phyloP scores from a whole-genome alignment of 2,888 invertebrate species.

The Theretra japonica region DNA sequence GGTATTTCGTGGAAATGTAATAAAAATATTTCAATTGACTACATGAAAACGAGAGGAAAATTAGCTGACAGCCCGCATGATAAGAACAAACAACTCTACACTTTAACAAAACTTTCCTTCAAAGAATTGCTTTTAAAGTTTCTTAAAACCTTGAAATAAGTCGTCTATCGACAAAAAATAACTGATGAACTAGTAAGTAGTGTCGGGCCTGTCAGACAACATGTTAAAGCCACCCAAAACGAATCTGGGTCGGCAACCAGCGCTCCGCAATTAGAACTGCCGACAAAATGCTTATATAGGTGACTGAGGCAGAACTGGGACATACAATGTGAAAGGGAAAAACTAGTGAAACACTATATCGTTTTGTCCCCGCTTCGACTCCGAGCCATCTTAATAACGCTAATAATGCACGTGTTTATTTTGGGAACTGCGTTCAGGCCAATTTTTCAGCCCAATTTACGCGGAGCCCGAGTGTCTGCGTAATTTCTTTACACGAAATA shows the following conservation, averaged over 20 bases:
- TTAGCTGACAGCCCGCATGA: too few species aligned
- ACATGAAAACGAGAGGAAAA: too few species aligned
- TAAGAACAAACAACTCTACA: too few species aligned
- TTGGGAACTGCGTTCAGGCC: conserved; percentile 54
- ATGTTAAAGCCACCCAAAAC: conserved; percentile 46
- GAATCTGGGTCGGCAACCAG: conserved; percentile 49
- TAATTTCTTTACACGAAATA: conserved; percentile 32
- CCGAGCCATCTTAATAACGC: conserved; percentile 57
- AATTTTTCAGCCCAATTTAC: conserved; percentile 49
- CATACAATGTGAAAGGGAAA: conserved; percentile 45
- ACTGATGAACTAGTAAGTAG: conserved; percentile 20
- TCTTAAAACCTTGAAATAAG: not conserved
- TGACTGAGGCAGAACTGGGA: conserved; percentile 46
- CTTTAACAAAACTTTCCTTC: not conserved
- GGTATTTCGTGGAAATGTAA: too few species aligned
- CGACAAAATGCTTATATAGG: conserved; percentile 37
- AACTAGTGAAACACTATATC: conserved; percentile 55
- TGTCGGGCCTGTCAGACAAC: conserved; percentile 46
- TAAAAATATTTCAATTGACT: too few species aligned
- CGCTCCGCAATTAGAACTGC: conserved; percentile 51
- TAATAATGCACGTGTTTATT: conserved; percentile 60
- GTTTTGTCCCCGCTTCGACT: conserved; percentile 46
- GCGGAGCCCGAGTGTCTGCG: conserved; percentile 41
- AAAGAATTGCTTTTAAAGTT: not conserved
- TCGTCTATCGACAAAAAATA: conserved; percentile 3